Conservation (phyloP, 2,797 vertebrate species). For the Peromyscus melanophrys region DNA sequence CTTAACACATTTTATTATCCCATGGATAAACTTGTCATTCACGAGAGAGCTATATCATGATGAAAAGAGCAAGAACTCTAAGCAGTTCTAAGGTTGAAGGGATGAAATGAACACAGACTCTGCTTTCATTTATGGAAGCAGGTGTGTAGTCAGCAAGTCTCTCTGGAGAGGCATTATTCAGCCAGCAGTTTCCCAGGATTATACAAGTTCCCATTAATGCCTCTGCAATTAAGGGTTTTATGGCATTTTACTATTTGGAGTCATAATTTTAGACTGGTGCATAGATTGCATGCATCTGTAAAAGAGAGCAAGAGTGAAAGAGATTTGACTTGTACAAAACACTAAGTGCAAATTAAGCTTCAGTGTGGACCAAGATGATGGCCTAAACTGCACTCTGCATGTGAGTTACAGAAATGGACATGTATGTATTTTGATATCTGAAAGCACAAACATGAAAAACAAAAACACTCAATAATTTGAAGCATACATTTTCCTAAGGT, state of each 20-base stretch:
- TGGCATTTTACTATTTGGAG: slow-evolving; percentile 84
- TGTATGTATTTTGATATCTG: not conserved
- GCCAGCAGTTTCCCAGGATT: slow-evolving; percentile 73
- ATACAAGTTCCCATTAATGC: slow-evolving; percentile 78
- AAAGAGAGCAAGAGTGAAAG: not conserved
- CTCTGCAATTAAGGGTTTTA: slow-evolving; percentile 86
- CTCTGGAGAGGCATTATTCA: slow-evolving; percentile 79
- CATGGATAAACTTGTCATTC: slow-evolving; percentile 85
- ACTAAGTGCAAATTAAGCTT: not conserved
- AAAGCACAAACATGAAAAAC: not conserved
- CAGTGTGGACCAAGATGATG: not conserved
- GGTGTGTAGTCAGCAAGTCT: slow-evolving; percentile 87
- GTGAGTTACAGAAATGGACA: not conserved
- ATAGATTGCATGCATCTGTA: slow-evolving; percentile 41
- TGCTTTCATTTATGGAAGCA: slow-evolving; percentile 84
- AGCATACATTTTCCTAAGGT: not conserved
- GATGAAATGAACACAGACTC: slow-evolving; percentile 72
- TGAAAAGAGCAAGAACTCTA: slow-evolving; percentile 59
- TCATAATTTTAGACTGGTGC: slow-evolving; percentile 84
- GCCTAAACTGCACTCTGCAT: not conserved
- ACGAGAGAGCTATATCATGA: slow-evolving; percentile 67
- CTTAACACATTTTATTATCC: slow-evolving; percentile 86
- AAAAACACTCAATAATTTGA: not conserved
- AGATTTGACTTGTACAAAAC: slow-evolving; percentile 44
- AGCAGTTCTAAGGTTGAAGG: slow-evolving; percentile 77